Percentiles rank a stretch among this genome's conserved stretches.
Conservation (phyloP, 2,888 invertebrate species). For the Parthenolecanium corni region DNA sequence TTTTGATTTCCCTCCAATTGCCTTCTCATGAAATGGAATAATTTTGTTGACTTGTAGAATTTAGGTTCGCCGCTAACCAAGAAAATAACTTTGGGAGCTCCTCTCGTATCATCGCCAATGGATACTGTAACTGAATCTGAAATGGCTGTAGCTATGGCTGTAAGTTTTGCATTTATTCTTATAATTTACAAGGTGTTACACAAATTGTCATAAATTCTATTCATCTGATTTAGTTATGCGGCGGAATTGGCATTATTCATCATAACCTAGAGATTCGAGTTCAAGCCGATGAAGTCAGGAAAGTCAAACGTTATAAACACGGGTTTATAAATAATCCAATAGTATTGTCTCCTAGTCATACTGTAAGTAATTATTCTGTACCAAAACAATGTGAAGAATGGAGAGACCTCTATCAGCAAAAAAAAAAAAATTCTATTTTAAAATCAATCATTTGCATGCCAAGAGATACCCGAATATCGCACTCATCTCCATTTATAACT, state of each 20-base stretch:
- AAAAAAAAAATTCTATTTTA: too few species aligned
- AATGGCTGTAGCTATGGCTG: constrained; percentile 99
- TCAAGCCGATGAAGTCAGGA: constrained; percentile 88
- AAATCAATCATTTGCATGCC: too few species aligned
- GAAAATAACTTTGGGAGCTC: constrained; percentile 75
- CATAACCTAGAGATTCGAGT: constrained; percentile 90
- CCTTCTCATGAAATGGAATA: neutral
- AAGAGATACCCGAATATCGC: too few species aligned
- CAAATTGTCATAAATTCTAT: constrained; percentile 29
- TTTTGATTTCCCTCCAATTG: neutral
- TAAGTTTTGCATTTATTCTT: constrained; percentile 44
- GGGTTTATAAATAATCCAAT: constrained; percentile 96
- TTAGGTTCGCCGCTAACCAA: constrained; percentile 82
- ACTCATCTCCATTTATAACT: too few species aligned
- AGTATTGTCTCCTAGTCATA: constrained; percentile 79
- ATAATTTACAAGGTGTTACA: too few species aligned
- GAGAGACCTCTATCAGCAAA: too few species aligned
- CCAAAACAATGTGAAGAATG: constrained; percentile 2
- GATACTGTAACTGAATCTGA: constrained; percentile 98
- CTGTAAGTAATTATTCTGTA: too few species aligned
- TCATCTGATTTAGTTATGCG: constrained; percentile 54
- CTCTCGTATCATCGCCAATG: constrained; percentile 97
- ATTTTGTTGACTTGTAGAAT: constrained; percentile 43
- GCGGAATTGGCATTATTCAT: constrained; percentile 95
- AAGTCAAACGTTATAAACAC: constrained; percentile 98